These are phyloP conservation scores for Linepithema humile DNA, from an alignment of 1,140 invertebrate species.

Conservation along the genomic window DNA sequence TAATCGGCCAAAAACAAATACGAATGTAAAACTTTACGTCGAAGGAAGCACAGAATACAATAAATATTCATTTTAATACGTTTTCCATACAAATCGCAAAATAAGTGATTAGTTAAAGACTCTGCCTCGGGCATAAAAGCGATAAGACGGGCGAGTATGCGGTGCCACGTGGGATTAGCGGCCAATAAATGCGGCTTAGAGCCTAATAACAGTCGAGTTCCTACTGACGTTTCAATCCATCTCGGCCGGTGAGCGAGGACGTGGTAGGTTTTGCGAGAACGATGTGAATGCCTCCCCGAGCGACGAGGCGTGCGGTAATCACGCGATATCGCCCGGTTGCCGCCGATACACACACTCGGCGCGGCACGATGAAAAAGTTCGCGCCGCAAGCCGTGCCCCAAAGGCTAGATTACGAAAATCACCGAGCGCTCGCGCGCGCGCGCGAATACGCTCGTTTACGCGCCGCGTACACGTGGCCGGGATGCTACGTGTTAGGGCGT, in stretches of 20 bases:
- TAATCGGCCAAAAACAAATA: background rate
- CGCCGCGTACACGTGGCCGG: slow-evolving; percentile 31
- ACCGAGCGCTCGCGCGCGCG: slow-evolving; percentile 11
- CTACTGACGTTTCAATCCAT: slow-evolving; percentile 45
- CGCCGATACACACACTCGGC: background rate
- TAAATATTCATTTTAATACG: background rate
- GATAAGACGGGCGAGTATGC: background rate
- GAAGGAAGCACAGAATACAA: too few species aligned
- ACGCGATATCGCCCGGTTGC: slow-evolving; percentile 8
- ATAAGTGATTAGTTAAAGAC: background rate
- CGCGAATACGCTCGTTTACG: slow-evolving; percentile 49
- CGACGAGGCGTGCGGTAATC: slow-evolving; percentile 10
- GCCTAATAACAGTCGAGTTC: slow-evolving; percentile 14
- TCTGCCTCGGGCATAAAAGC: background rate
- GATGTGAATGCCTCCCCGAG: slow-evolving; percentile 14
- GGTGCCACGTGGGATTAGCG: background rate
- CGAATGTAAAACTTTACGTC: too few species aligned
- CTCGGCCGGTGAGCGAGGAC: background rate
- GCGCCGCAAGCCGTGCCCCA: slow-evolving; percentile 29
- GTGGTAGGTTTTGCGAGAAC: slow-evolving; percentile 32
- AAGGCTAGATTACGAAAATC: slow-evolving; percentile 60
- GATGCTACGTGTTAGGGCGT: slow-evolving; percentile 36
- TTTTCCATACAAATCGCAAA: background rate
- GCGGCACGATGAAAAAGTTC: slow-evolving; percentile 29
- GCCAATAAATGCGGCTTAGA: slow-evolving; percentile 24